Base-by-base conservation (phyloP, 2,113 vertebrate species). In the Echinops telfairi region DNA sequence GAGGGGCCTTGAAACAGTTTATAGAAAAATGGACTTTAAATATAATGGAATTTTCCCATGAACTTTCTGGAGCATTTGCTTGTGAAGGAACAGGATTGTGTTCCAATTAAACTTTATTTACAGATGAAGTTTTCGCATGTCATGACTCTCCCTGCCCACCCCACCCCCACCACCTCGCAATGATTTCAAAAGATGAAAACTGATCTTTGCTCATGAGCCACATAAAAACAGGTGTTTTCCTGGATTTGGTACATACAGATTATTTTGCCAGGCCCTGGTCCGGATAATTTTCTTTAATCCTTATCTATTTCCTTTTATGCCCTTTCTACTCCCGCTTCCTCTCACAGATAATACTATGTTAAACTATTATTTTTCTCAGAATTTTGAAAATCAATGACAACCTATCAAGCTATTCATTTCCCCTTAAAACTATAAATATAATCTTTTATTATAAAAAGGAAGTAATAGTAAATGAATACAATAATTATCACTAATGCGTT, bases 91-190 rank as follows among this genome's bases (percentile, higher is more conserved):
- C 40, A 38, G 22, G 47, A 11, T 38, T 92, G 22, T 83, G 77
- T 43, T 94, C 57, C 60, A 77, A 36, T 89, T 77, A 78, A 86
- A 53, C n/a, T 91, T 88, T 87, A 85, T 57, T 82, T 80, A 78
- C 66, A 86, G 15, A 60, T 57, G 16, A 75, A 70, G 36, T 57
- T 33, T 80, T 88, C 78, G 71, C 38, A 91, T 91, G 86, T 77
- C 20, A 78, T 70, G 83, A 86, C 68, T 38, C 90, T 29, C 79
- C 84, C 75, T 12, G 68, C 90, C 86, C 66, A 14, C 19, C 76
- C 93, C 92, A 29, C 40, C 40, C 40, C 40, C 40, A 40, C 40
- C 40, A 40, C 40, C 7, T 3, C 40, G 4, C 79, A 80, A 53
- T 25, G n/a, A 78, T 53, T 87, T 95, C 3, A 15, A 86, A 78